Conservation (phyloP, 2,888 invertebrate genomes). For the Chironomus tentans region DNA sequence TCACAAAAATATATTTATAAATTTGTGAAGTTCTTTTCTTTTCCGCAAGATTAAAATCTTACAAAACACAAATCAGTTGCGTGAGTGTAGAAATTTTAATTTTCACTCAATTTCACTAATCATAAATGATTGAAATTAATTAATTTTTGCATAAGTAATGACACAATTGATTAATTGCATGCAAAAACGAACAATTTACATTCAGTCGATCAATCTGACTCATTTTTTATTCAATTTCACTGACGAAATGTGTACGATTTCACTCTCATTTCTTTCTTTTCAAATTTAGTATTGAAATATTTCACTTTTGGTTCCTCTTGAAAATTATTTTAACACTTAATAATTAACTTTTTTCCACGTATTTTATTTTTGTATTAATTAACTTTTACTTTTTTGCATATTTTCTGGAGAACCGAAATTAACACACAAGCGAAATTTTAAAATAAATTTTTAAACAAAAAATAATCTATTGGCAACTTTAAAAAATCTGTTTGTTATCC, state of each 20-base stretch:
- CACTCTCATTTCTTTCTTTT: not conserved
- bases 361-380: not conserved
- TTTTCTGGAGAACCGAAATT: not conserved
- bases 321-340: not conserved
- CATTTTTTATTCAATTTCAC: not conserved
- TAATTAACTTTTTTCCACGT: not conserved
- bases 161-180: conserved; percentile 20
- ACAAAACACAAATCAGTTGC: not conserved
- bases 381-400: not conserved
- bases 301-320: not conserved
- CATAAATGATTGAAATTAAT: conserved; percentile 5
- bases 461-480: not conserved
- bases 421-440: not conserved
- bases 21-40: not conserved
- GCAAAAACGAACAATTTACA: conserved; percentile 1
- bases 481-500: conserved; percentile 38
- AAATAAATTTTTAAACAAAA: not conserved
- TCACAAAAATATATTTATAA: no score
- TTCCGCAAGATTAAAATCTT: not conserved
- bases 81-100: conserved; percentile 15
- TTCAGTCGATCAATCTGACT: not conserved
- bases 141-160: conserved; percentile 6
- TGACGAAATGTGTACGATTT: not conserved
- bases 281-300: not conserved
- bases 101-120: not conserved